These are phyloP conservation scores for Brachymystax lenok DNA, from an alignment of 2,797 vertebrate species.

Conservation along the genomic window DNA sequence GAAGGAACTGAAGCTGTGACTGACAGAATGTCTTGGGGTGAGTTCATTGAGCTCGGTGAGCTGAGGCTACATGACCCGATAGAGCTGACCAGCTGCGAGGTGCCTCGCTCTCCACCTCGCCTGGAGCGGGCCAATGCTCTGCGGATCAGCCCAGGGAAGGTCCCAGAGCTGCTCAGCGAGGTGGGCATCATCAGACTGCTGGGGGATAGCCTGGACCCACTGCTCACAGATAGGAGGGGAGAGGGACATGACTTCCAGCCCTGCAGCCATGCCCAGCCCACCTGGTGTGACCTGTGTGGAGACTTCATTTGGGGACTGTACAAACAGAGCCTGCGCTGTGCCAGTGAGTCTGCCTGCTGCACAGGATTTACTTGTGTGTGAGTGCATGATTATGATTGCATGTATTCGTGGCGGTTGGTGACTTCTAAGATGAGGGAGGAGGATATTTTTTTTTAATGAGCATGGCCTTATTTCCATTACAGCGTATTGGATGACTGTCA, in stretches of 20 bases:
- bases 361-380: background rate
- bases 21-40: slow-evolving; percentile 71
- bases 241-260: slow-evolving; percentile 90
- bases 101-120: slow-evolving; percentile 74
- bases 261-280: slow-evolving; percentile 86
- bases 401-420: no score
- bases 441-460: background rate
- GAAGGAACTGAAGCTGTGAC: slow-evolving; percentile 46
- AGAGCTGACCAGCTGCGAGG: slow-evolving; percentile 58
- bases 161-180: slow-evolving; percentile 70
- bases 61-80: slow-evolving; percentile 68
- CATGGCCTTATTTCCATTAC: no score
- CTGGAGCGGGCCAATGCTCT: slow-evolving; percentile 77
- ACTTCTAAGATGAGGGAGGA: background rate
- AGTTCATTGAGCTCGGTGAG: slow-evolving; percentile 89
- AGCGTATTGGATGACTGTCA: no score
- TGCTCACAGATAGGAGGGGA: slow-evolving; percentile 73
- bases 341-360: slow-evolving; percentile 82
- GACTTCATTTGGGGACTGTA: slow-evolving; percentile 97
- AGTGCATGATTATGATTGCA: no score
- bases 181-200: slow-evolving; percentile 71
- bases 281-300: slow-evolving; percentile 96
- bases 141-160: slow-evolving; percentile 79
- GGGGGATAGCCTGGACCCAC: slow-evolving; percentile 63
- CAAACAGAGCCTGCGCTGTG: slow-evolving; percentile 93